phyloP scores from a whole-genome alignment of 2,797 vertebrate genomes.

The Echiichthys vipera region DNA sequence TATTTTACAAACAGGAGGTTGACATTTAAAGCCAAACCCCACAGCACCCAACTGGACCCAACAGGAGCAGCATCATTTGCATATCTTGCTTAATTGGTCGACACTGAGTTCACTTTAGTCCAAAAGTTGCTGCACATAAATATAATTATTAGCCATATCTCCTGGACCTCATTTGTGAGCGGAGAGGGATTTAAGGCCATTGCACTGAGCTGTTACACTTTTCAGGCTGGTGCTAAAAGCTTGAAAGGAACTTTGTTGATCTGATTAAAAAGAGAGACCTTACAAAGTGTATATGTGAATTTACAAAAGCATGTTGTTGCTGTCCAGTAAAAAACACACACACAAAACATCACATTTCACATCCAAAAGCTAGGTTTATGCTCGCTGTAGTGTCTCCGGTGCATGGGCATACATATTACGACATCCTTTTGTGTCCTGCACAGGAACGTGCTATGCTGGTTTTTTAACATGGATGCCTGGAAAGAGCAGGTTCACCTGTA shows the following conservation, averaged over 20 bases:
- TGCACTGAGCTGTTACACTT: conserved; percentile 23
- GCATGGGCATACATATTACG: too few relatives aligned
- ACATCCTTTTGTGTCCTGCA: too few relatives aligned
- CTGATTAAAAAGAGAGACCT: not conserved
- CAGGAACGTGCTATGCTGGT: too few relatives aligned
- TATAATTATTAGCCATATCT: conserved; percentile 52
- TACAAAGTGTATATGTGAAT: not conserved
- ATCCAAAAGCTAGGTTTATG: too few relatives aligned
- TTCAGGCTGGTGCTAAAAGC: conserved; percentile 24
- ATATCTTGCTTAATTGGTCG: conserved; percentile 76
- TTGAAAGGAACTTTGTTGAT: conserved; percentile 18
- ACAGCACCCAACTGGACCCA: conserved; percentile 48
- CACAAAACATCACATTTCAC: too few relatives aligned
- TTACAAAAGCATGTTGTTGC: not conserved
- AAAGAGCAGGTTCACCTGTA: too few relatives aligned
- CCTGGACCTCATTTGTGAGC: conserved; percentile 52
- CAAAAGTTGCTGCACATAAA: conserved; percentile 51
- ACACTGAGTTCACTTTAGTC: conserved; percentile 57
- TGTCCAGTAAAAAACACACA: too few relatives aligned
- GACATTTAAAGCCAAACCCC: conserved; percentile 76
- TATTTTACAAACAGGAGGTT: conserved; percentile 64
- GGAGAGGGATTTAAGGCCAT: conserved; percentile 39
- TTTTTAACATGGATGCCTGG: too few relatives aligned
- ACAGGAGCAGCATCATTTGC: conserved; percentile 60
- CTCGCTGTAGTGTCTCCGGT: too few relatives aligned